phyloP scores from a whole-genome alignment of 2,797 vertebrate genomes.

The Podargus strigoides region DNA sequence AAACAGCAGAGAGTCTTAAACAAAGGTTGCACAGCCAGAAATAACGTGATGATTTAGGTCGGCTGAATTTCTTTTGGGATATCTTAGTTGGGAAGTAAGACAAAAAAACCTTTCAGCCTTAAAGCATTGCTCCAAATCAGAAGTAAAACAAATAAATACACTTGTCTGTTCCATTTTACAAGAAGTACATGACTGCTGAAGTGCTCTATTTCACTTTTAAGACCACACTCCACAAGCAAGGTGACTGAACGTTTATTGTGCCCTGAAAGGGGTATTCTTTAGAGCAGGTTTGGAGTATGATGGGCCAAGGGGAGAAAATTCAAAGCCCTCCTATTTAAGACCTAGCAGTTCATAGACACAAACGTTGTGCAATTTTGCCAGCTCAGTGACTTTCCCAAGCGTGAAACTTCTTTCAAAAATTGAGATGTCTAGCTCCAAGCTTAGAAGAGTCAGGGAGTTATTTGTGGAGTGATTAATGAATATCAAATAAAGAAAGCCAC shows the following conservation, averaged over 20 bases:
- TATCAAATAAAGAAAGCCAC: not conserved
- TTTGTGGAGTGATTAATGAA: not conserved
- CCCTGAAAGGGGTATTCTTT: not conserved
- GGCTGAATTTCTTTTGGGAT: not conserved
- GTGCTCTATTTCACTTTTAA: not conserved
- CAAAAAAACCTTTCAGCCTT: not conserved
- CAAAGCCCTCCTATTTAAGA: not conserved
- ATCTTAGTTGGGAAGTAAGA: not conserved
- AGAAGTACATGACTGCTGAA: not conserved
- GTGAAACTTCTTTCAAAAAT: not conserved
- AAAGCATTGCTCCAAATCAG: not conserved
- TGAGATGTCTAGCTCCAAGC: not conserved
- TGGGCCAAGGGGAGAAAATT: not conserved
- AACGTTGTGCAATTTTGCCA: not conserved
- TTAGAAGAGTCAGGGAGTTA: not conserved
- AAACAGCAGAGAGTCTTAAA: not conserved
- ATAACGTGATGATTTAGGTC: not conserved
- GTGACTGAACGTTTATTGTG: not conserved
- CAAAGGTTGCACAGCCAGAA: accelerated
- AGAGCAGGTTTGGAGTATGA: not conserved
- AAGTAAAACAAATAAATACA: not conserved
- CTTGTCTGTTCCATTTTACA: not conserved
- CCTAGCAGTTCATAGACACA: not conserved
- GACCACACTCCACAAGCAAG: not conserved
- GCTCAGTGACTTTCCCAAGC: accelerated